phyloP scores from a whole-genome alignment of 1,140 invertebrate species.

The Drosophila mayri region DNA sequence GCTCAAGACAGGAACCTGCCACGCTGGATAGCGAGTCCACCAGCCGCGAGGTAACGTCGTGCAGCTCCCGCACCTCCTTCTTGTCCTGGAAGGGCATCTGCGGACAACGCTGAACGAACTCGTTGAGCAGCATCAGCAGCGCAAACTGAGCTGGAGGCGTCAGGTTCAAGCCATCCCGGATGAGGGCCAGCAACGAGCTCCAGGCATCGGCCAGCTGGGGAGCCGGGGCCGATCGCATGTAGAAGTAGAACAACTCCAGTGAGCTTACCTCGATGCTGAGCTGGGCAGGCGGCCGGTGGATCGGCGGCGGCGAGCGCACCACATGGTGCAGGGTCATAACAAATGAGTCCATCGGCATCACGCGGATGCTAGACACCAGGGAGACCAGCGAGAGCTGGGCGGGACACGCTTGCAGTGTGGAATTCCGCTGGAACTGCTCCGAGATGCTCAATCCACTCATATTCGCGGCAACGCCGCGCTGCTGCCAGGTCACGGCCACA shows the following conservation, averaged over 20 bases:
- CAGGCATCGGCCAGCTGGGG: conserved; percentile 92
- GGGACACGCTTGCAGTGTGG: conserved; percentile 87
- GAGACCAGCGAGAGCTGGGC: conserved; percentile 93
- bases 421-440: conserved; percentile 80
- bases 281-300: conserved; percentile 87
- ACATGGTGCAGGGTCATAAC: conserved; percentile 94
- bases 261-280: conserved; percentile 88
- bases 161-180: conserved; percentile 91
- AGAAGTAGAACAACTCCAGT: conserved; percentile 88
- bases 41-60: conserved; percentile 91
- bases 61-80: conserved; percentile 93
- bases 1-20: conserved; percentile 94
- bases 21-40: conserved; percentile 94
- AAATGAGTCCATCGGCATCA: conserved; percentile 94
- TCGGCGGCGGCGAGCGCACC: conserved; percentile 91
- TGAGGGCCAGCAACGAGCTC: conserved; percentile 90
- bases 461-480: conserved; percentile 85
- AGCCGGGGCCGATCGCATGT: conserved; percentile 89
- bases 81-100: conserved; percentile 86
- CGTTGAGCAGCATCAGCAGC: conserved; percentile 92
- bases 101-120: conserved; percentile 94
- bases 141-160: conserved; percentile 93
- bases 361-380: conserved; percentile 92
- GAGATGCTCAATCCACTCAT: conserved; percentile 73
- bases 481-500: conserved; percentile 95